Conservation (phyloP, 2,797 vertebrate species). For the Etheostoma perlongum region DNA sequence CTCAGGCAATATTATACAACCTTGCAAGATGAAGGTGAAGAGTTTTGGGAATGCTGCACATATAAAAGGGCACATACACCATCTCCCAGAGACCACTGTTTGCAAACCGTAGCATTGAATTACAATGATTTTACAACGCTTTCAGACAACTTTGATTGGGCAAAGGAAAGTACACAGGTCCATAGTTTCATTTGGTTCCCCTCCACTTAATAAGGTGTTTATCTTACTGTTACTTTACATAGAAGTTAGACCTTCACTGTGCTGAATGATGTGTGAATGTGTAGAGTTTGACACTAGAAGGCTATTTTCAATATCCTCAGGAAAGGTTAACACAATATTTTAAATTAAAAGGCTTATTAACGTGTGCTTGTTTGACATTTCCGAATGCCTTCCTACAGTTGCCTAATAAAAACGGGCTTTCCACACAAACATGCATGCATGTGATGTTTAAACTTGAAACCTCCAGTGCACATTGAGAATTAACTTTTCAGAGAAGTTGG, state of each 20-base stretch:
- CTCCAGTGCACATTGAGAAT: background rate
- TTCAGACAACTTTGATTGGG: background rate
- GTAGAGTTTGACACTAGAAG: background rate
- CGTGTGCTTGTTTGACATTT: too few species aligned
- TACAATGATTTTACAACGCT: background rate
- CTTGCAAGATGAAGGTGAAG: background rate
- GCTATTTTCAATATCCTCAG: background rate
- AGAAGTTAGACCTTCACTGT: background rate
- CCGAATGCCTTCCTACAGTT: too few species aligned
- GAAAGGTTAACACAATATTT: too few species aligned
- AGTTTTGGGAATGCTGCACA: background rate
- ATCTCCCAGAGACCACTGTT: background rate
- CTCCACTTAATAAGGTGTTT: background rate
- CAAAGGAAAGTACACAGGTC: background rate
- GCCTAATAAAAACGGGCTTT: too few species aligned
- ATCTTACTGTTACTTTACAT: background rate
- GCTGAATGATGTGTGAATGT: background rate
- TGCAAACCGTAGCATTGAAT: background rate
- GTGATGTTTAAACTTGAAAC: background rate
- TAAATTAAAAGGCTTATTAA: too few species aligned
- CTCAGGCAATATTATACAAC: background rate
- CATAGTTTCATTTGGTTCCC: background rate
- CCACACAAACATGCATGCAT: too few species aligned
- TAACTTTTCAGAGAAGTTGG: background rate
- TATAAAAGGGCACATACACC: background rate